phyloP scores from a whole-genome alignment of 2,797 vertebrate species.

The Acipenser oxyrinchus region DNA sequence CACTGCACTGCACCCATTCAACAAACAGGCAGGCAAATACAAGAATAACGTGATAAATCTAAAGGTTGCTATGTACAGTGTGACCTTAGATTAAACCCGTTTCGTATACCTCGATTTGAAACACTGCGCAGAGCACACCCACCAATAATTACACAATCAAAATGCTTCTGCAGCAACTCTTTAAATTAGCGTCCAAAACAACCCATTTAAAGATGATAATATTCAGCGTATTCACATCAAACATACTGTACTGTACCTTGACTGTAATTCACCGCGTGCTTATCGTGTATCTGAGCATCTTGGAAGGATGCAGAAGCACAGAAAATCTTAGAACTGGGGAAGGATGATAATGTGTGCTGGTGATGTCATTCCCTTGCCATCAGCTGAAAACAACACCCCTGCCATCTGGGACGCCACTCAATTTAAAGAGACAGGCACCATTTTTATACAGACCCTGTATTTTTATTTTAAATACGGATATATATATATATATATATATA shows the following conservation, averaged over 20 bases:
- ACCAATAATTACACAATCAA: constrained; percentile 7
- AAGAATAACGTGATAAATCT: too few species aligned
- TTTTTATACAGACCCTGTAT: constrained; percentile 22
- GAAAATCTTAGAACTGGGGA: constrained; percentile 32
- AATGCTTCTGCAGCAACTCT: constrained; percentile 13
- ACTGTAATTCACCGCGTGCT: neutral
- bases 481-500: neutral
- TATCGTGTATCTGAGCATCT: constrained; percentile 27
- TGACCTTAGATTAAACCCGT: too few species aligned
- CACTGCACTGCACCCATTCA: too few species aligned
- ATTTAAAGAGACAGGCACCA: constrained; percentile 58
- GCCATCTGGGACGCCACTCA: constrained; percentile 31
- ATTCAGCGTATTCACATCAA: too few species aligned
- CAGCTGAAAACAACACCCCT: constrained; percentile 45
- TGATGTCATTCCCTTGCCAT: constrained; percentile 64
- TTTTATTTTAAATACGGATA: neutral
- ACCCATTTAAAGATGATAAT: too few species aligned
- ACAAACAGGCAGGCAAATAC: too few species aligned
- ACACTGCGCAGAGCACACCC: constrained; percentile 8
- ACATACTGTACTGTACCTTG: neutral
- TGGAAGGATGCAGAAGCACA: constrained; percentile 24
- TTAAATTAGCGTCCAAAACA: too few species aligned
- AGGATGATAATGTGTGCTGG: constrained; percentile 26
- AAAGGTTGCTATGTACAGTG: too few species aligned
- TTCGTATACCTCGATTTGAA: too few species aligned